Conservation (phyloP, 2,113 vertebrate species). For the Smithornis capensis region DNA sequence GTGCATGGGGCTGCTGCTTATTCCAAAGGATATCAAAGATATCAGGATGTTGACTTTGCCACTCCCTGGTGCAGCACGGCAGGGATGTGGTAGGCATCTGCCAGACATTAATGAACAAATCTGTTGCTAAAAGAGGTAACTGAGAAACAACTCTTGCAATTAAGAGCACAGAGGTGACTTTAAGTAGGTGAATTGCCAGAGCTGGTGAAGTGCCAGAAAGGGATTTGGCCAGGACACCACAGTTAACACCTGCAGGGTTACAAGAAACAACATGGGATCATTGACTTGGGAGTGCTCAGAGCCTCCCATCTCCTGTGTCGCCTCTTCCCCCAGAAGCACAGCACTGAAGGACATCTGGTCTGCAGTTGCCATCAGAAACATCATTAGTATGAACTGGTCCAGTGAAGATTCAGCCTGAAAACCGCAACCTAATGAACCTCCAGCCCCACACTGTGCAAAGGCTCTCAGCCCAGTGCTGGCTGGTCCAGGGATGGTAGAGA, state of each 20-base stretch:
- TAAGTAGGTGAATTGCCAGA: background rate
- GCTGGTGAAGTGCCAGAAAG: background rate
- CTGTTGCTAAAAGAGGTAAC: background rate
- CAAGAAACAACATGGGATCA: accelerated
- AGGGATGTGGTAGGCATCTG: background rate
- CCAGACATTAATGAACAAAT: background rate
- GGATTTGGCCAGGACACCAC: background rate
- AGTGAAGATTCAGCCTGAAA: background rate
- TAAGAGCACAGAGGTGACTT: background rate
- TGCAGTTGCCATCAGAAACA: background rate
- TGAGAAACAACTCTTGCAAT: background rate
- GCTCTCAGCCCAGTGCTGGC: background rate
- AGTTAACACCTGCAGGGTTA: background rate
- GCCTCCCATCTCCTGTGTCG: background rate
- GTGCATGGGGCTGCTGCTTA: background rate
- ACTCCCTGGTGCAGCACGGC: background rate
- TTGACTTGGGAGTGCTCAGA: background rate
- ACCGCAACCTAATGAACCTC: background rate
- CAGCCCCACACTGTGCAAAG: background rate
- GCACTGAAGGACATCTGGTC: background rate
- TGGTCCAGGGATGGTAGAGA: background rate
- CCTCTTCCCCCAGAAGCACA: background rate
- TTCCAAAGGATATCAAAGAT: background rate
- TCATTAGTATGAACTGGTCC: background rate
- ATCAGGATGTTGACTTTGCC: accelerated